These are phyloP conservation scores for Falcaria lacertinaria DNA, from an alignment of 2,888 invertebrate genomes.

Conservation along the genomic window DNA sequence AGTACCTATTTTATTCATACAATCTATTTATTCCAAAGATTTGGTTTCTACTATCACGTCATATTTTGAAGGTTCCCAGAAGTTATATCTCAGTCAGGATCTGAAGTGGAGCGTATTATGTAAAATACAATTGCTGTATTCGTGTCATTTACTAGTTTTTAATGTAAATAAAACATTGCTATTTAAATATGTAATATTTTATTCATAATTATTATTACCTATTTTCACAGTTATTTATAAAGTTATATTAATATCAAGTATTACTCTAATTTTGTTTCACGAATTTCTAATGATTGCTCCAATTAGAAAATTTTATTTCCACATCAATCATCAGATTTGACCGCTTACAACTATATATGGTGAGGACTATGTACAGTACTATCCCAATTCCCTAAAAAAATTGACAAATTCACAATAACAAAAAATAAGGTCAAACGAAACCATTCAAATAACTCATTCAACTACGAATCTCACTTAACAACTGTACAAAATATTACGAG, in stretches of 20 bases:
- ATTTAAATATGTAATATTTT: slow-evolving; percentile 79
- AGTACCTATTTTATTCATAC: too few relatives aligned
- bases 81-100: too few relatives aligned
- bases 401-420: slow-evolving; percentile 85
- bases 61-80: too few relatives aligned
- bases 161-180: slow-evolving; percentile 53
- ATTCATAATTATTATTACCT: slow-evolving; percentile 80
- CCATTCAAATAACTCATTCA: slow-evolving; percentile 73
- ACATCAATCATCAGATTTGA: slow-evolving; percentile 73
- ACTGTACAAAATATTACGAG: slow-evolving; percentile 77
- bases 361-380: slow-evolving; percentile 82
- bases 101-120: too few relatives aligned
- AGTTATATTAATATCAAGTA: slow-evolving; percentile 81
- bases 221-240: slow-evolving; percentile 81
- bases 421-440: slow-evolving; percentile 68
- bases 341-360: slow-evolving; percentile 67
- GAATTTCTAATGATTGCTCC: slow-evolving; percentile 77
- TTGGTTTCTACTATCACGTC: too few relatives aligned
- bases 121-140: not conserved
- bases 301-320: slow-evolving; percentile 79
- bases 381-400: slow-evolving; percentile 86
- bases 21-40: too few relatives aligned
- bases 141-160: not conserved
- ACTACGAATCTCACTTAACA: slow-evolving; percentile 75
- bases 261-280: slow-evolving; percentile 78